These are phyloP conservation scores for Chloroceryle inda DNA, from an alignment of 2,797 vertebrate genomes.

Conservation along the genomic window DNA sequence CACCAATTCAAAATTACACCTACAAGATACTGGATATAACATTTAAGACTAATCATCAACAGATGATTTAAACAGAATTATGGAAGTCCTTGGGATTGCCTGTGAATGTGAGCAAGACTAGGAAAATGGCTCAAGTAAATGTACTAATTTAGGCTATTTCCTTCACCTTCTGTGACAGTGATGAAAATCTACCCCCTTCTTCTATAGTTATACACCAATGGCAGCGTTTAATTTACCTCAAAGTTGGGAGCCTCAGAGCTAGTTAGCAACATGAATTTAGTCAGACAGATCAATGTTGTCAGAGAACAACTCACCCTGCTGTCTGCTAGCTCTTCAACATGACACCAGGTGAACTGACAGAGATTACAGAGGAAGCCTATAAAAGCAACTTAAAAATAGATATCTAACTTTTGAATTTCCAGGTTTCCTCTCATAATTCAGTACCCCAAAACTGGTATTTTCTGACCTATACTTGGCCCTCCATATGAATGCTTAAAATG, in stretches of 20 bases:
- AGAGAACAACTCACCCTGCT: not conserved
- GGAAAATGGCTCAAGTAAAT: not conserved
- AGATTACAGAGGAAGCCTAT: not conserved
- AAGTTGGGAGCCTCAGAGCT: not conserved
- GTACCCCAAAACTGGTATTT: not conserved
- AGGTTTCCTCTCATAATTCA: not conserved
- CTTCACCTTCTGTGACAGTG: not conserved
- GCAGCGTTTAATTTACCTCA: not conserved
- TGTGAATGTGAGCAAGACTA: rapidly evolving
- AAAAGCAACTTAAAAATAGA: not conserved
- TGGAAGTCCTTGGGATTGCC: not conserved
- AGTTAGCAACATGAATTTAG: not conserved
- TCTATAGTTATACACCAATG: not conserved
- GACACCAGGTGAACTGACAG: not conserved
- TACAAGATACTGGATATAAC: not conserved
- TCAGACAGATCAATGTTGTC: not conserved
- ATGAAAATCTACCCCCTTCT: not conserved
- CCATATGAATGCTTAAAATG: not conserved
- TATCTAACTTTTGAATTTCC: not conserved
- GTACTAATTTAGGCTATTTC: not conserved
- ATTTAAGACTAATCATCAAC: not conserved
- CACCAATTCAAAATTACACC: not conserved
- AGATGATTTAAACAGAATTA: not conserved
- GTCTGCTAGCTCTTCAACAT: not conserved
- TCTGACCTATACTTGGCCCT: not conserved